Percentiles rank a stretch among this genome's conserved stretches.
These are phyloP conservation scores for Corythornis vintsioides DNA, from an alignment of 2,113 vertebrate genomes.

Conservation along the genomic window DNA sequence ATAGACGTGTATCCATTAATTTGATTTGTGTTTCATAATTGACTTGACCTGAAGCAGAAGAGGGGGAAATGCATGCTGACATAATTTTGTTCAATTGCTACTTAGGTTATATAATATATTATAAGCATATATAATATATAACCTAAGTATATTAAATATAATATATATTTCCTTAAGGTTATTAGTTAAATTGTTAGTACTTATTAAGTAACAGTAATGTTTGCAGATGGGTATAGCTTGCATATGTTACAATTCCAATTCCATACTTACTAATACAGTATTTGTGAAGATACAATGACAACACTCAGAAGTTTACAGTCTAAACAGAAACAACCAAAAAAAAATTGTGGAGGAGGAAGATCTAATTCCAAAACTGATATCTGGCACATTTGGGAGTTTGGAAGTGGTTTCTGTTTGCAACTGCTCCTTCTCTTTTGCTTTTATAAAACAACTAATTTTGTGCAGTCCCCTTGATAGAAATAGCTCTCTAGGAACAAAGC, in stretches of 20 bases:
- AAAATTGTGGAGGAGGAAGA: background rate
- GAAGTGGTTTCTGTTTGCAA: background rate
- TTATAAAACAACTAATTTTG: background rate
- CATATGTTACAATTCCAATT: background rate
- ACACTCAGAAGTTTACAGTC: background rate
- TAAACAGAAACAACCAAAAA: background rate
- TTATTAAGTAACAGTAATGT: background rate
- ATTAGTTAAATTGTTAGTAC: background rate
- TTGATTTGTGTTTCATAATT: background rate
- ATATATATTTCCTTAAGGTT: background rate
- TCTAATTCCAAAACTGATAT: background rate
- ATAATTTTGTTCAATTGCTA: background rate
- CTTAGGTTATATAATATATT: background rate
- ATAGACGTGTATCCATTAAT: background rate
- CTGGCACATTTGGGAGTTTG: background rate
- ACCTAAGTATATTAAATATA: no score
- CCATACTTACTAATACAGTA: background rate
- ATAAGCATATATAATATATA: no score
- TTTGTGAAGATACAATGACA: background rate
- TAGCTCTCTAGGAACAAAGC: background rate
- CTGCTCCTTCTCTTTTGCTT: background rate
- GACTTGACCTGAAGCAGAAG: background rate
- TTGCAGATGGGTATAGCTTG: background rate
- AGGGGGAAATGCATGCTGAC: background rate
- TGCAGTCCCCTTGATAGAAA: background rate